These are phyloP conservation scores for Gorsachius goisagi DNA, from an alignment of 2,113 vertebrate species.

Conservation along the genomic window DNA sequence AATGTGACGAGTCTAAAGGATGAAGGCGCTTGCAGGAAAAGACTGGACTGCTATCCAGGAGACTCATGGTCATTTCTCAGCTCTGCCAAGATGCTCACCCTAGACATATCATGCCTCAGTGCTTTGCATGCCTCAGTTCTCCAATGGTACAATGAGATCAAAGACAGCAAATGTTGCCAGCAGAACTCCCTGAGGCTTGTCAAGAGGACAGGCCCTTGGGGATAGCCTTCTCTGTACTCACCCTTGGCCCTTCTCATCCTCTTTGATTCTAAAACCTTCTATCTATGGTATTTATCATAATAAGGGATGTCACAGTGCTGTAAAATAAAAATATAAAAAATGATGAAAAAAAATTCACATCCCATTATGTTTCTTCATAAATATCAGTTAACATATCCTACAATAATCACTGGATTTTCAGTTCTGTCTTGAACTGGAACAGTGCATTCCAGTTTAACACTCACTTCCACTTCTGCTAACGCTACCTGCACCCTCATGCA, in stretches of 20 bases:
- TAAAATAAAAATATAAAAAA: not conserved
- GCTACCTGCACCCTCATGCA: not conserved
- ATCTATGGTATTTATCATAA: not conserved
- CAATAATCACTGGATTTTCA: not conserved
- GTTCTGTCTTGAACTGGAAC: not conserved
- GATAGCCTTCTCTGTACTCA: not conserved
- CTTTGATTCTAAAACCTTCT: not conserved
- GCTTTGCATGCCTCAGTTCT: not conserved
- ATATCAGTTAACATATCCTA: not conserved
- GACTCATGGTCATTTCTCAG: not conserved
- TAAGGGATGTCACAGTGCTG: not conserved
- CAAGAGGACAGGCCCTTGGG: not conserved
- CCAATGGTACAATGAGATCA: not conserved
- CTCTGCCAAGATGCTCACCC: not conserved
- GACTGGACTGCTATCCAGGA: not conserved
- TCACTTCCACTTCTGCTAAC: not conserved
- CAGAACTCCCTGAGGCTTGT: not conserved
- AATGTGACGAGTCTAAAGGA: not conserved
- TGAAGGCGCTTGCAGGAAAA: not conserved
- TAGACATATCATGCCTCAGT: not conserved
- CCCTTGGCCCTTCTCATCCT: not conserved
- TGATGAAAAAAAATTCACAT: not conserved
- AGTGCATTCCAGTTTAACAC: not conserved
- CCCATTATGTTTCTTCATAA: not conserved
- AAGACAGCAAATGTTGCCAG: not conserved